phyloP scores from a whole-genome alignment of 2,888 invertebrate genomes.

The Mantis religiosa region DNA sequence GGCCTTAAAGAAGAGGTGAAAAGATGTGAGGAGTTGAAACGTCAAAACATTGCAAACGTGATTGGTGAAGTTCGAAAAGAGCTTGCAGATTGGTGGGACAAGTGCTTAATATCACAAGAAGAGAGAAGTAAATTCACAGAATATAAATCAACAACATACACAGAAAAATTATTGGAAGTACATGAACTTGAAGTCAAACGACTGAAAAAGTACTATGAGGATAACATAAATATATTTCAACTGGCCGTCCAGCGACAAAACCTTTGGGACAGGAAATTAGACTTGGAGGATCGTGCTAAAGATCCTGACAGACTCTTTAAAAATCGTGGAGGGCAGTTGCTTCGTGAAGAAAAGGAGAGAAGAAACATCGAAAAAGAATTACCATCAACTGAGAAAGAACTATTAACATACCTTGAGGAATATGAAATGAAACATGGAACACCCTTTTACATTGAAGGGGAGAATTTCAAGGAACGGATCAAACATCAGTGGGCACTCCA shows the following conservation, averaged over 20 bases:
- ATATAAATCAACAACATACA: conserved; percentile 64
- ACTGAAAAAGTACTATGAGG: conserved; percentile 61
- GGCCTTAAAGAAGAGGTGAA: conserved; percentile 67
- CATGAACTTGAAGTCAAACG: conserved; percentile 76
- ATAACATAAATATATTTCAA: conserved; percentile 61
- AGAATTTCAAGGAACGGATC: no score
- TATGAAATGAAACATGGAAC: conserved; percentile 52
- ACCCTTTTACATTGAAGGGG: no score
- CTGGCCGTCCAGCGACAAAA: conserved; percentile 61
- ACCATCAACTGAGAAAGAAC: conserved; percentile 67
- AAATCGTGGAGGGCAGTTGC: conserved; percentile 80
- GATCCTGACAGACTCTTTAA: conserved; percentile 74
- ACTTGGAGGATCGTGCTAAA: conserved; percentile 69
- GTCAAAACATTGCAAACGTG: conserved; percentile 63
- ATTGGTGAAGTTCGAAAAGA: conserved; percentile 67
- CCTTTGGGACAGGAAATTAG: conserved; percentile 71
- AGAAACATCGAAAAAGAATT: conserved; percentile 67
- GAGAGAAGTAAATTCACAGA: conserved; percentile 61
- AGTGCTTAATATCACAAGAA: conserved; percentile 62
- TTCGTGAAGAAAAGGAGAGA: conserved; percentile 83
- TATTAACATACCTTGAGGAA: conserved; percentile 52
- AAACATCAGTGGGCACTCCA: no score
- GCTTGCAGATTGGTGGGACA: conserved; percentile 70
- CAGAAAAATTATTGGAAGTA: conserved; percentile 72
- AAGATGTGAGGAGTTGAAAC: conserved; percentile 69